Conservation (phyloP, 1,140 invertebrate genomes). For the Drosophila prosaltans region DNA sequence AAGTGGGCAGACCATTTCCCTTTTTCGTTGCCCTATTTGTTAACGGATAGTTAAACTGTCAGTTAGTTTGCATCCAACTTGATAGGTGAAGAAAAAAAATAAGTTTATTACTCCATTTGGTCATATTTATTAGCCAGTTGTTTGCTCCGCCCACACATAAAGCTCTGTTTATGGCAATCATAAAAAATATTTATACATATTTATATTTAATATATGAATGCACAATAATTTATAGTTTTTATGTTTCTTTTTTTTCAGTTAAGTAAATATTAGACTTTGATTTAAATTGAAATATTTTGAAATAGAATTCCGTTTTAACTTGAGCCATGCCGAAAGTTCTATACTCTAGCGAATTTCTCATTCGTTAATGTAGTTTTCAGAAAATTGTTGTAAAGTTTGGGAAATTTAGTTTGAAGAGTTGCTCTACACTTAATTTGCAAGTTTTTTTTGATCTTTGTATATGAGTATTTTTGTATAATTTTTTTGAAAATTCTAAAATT, state of each 20-base stretch:
- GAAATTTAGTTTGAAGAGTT: too few relatives aligned
- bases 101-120: conserved; percentile 40
- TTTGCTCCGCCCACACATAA: conserved; percentile 35
- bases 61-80: conserved; percentile 17
- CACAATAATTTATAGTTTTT: not conserved
- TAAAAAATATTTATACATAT: conserved; percentile 26
- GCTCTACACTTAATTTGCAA: too few relatives aligned
- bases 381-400: too few relatives aligned
- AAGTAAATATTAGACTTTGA: conserved; percentile 42
- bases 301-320: too few relatives aligned
- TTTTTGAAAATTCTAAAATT: too few relatives aligned
- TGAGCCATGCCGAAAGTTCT: too few relatives aligned
- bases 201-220: conserved; percentile 14
- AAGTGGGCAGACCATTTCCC: conserved; percentile 24
- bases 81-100: not conserved
- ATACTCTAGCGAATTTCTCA: too few relatives aligned
- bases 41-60: conserved; percentile 70
- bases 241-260: not conserved
- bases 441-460: too few relatives aligned
- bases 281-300: conserved; percentile 21
- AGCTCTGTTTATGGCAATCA: conserved; percentile 45
- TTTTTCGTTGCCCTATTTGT: conserved; percentile 23
- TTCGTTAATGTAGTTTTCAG: too few relatives aligned
- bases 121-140: conserved; percentile 45
- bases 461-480: too few relatives aligned